phyloP scores from a whole-genome alignment of 1,140 invertebrate genomes.

The Tribolium madens region DNA sequence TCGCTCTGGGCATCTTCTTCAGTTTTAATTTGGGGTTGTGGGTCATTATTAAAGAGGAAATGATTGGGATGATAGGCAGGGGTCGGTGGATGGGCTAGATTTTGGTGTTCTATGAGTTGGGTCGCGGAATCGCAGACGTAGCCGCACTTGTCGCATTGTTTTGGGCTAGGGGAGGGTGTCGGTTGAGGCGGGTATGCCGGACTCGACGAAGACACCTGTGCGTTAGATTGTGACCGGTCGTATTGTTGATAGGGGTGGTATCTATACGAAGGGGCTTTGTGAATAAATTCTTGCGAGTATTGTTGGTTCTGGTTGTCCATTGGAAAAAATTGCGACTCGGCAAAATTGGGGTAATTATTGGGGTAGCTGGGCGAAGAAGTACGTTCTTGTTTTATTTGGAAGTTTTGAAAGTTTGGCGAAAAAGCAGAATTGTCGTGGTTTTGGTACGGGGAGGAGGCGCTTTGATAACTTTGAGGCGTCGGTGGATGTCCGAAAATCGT shows the following conservation, averaged over 20 bases:
- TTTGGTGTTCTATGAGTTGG: constrained; percentile 78
- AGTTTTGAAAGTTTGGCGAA: constrained; percentile 66
- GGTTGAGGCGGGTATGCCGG: constrained; percentile 74
- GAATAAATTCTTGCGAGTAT: constrained; percentile 68
- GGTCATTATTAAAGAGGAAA: constrained; percentile 67
- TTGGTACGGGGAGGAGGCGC: constrained; percentile 71
- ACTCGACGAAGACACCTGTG: constrained; percentile 74
- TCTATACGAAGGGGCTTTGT: constrained; percentile 59
- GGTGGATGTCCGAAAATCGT: constrained; percentile 70
- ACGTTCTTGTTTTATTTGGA: constrained; percentile 64
- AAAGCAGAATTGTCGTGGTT: constrained; percentile 71
- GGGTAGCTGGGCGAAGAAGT: constrained; percentile 48
- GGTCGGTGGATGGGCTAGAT: constrained; percentile 75
- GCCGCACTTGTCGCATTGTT: constrained; percentile 86
- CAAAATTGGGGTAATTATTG: constrained; percentile 43
- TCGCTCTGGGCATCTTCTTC: constrained; percentile 80
- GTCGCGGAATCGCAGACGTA: constrained; percentile 79
- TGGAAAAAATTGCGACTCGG: constrained; percentile 48
- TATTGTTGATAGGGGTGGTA: constrained; percentile 63
- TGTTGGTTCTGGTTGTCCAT: constrained; percentile 53
- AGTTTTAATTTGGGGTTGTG: constrained; percentile 65
- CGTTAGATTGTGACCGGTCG: constrained; percentile 64
- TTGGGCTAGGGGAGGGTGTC: constrained; percentile 73
- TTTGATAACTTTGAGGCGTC: constrained; percentile 72
- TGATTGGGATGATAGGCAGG: constrained; percentile 64